Base-by-base conservation (phyloP, 2,797 vertebrate genomes). In the Myripristis murdjan region DNA sequence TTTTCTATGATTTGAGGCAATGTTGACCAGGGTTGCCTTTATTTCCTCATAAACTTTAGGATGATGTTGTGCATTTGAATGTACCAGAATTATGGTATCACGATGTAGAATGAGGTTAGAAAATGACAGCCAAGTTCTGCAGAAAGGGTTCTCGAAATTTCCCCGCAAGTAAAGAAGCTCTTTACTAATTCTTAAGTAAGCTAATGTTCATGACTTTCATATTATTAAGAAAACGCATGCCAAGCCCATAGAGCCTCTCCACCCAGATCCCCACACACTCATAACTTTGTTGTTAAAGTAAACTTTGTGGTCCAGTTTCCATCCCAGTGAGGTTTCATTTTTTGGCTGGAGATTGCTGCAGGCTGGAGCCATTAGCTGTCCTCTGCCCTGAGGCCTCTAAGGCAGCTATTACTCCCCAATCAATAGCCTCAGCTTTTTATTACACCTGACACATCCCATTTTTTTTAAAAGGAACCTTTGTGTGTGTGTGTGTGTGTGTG, bases 331-430 rank as follows among this genome's bases (percentile, higher is more conserved):
- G 65, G 31, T 64, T 46, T 71, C n/a, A 58, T 76, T 55, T 66
- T 53, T 52, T 47, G 53, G 57, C 28, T 70, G 82, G 35, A 64
- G 57, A 56, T 14, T 64, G 73, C 70, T 64, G 47, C 26, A 58
- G 64, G 75, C 58, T 77, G 48, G 65, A 35, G 47, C 61, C 64
- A 86, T 90, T 85, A 82, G 78, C 57, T 73, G 55, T 35, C 57
- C 54, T 65, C 44, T 52, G 60, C 41, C 65, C 53, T 0, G 20
- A 67, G 63, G 70, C 60, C 28, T 69, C 43, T 4, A 64, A 72
- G 70, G 73, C 39, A 79, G 46, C 70, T 61, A 86, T 91, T 84
- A 77, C n/a, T 73, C 82, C 60, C 61, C 71, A 70, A 80, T 86
- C 57, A 80, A 77, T 57, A 74, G 73, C 76, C 58, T 53, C 18